phyloP scores from a whole-genome alignment of 2,888 invertebrate genomes.

The Protodeltote pygarga region DNA sequence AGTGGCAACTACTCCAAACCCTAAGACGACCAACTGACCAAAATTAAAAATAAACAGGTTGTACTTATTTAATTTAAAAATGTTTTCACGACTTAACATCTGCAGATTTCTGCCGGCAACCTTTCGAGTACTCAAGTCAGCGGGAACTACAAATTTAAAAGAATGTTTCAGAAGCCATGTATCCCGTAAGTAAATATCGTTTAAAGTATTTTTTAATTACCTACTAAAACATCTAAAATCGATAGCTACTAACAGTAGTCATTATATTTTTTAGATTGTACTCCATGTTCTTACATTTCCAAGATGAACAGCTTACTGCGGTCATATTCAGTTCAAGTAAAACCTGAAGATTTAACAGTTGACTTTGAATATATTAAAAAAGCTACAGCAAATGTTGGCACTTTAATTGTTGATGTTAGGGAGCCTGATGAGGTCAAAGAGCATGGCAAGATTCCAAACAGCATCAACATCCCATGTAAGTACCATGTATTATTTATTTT shows the following conservation, averaged over 20 bases:
- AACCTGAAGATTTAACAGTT: slow-evolving; percentile 63
- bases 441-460: slow-evolving; percentile 90
- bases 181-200: slow-evolving; percentile 20
- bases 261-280: slow-evolving; percentile 18
- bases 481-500: slow-evolving; percentile 21
- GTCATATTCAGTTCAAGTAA: slow-evolving; percentile 57
- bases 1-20: too few relatives aligned
- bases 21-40: too few relatives aligned
- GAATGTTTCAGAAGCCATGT: slow-evolving; percentile 16
- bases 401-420: slow-evolving; percentile 91
- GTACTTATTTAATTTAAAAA: slow-evolving; percentile 5
- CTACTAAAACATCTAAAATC: too few relatives aligned
- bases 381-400: slow-evolving; percentile 58
- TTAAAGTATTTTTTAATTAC: too few relatives aligned
- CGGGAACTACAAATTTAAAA: slow-evolving; percentile 27
- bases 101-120: slow-evolving; percentile 33
- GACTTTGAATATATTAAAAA: slow-evolving; percentile 79
- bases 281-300: slow-evolving; percentile 23
- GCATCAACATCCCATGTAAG: slow-evolving; percentile 92
- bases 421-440: slow-evolving; percentile 90
- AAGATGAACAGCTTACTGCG: slow-evolving; percentile 35
- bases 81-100: slow-evolving; percentile 31
- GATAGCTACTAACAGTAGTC: neutral
- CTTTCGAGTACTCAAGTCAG: slow-evolving; percentile 17
- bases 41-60: neutral